A percentile compares a stretch with the other conserved stretches of the same genome.
Conservation (phyloP, 2,888 invertebrate genomes). For the Nipponacmea schrenckii region DNA sequence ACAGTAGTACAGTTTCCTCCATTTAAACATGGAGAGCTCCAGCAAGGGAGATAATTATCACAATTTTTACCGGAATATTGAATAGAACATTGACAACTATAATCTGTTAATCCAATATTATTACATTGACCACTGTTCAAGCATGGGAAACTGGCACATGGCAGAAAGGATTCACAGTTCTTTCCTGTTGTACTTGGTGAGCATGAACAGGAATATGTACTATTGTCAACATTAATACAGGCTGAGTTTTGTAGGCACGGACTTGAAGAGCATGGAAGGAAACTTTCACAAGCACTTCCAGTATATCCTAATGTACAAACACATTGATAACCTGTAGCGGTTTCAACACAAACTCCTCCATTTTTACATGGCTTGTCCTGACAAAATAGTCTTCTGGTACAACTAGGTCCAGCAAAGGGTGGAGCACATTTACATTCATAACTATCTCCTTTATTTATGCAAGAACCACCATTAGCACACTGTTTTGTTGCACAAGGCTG, state of each 20-base stretch:
- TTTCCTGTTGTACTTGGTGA: slow-evolving; percentile 20
- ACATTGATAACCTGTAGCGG: slow-evolving; percentile 21
- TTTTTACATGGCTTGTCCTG: slow-evolving; percentile 43
- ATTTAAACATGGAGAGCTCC: slow-evolving; percentile 46
- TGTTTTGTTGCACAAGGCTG: slow-evolving; percentile 26
- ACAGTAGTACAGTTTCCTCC: slow-evolving; percentile 40
- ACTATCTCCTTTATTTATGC: slow-evolving; percentile 27
- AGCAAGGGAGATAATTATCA: slow-evolving; percentile 30
- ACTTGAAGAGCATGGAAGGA: slow-evolving; percentile 24
- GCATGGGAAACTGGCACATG: slow-evolving; percentile 43
- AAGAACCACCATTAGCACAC: slow-evolving; percentile 38
- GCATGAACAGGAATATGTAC: slow-evolving; percentile 28
- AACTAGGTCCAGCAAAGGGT: slow-evolving; percentile 38
- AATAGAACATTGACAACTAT: slow-evolving; percentile 29
- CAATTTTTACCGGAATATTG: slow-evolving; percentile 32
- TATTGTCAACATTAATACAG: slow-evolving; percentile 19
- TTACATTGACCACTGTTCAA: slow-evolving; percentile 40
- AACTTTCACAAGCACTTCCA: slow-evolving; percentile 29
- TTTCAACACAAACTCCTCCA: slow-evolving; percentile 37
- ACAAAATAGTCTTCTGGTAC: slow-evolving; percentile 41
- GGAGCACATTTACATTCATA: slow-evolving; percentile 36
- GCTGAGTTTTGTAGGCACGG: slow-evolving; percentile 37
- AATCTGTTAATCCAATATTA: slow-evolving; percentile 21
- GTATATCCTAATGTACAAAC: slow-evolving; percentile 31
- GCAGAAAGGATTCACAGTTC: slow-evolving; percentile 31